Evolutionary conservation across 2,113 vertebrate species (phyloP), one percentile per base, ranked within the genome.

Genomic region (Dermatemys mawii): DNA sequence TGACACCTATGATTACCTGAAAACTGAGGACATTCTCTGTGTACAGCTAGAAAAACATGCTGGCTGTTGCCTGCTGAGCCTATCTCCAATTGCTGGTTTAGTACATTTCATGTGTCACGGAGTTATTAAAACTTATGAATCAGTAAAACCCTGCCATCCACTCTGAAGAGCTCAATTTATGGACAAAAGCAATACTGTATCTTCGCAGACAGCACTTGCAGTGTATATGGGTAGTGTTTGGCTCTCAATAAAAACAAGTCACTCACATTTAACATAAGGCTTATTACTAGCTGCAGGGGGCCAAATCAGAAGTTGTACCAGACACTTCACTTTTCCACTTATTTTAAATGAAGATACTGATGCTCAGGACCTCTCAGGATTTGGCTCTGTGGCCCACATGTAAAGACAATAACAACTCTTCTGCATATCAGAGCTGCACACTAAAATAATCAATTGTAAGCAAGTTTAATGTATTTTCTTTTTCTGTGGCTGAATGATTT

Each of bases 401-500:
- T 14, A 60, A 60, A 60, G 57, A 87, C 24, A 41, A 53, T 38
- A 21, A 48, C 21, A 76, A 85, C 5, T 24, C 8, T 84, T 51
- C 10, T 9, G 2, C 24, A 5, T 1, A 13, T 27, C 1, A 38
- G 19, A 14, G 3, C 12, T 22, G 44, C 53, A 8, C 16, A 83
- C 57, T 41, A 86, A 51, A 67, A 60, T 46, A 81, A 35, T 1
- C 1, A n/a, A 10, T 22, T 4, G 1, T 1, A 38, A 55, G 53
- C 11, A 49, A 70, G 78, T 14, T 1, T 48, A 10, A 54, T 76
- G 3, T 13, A 17, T n/a, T 67, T 87, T 85, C 44, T 27, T 54
- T 82, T 26, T 49, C 6, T 4, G 2, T 24, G 44, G 27, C 4
- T 17, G 26, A 67, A 17, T 0, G 0, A 41, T 44, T 8, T 75